phyloP scores from a whole-genome alignment of 2,797 vertebrate genomes.

The Chlorospingus flavigularis region DNA sequence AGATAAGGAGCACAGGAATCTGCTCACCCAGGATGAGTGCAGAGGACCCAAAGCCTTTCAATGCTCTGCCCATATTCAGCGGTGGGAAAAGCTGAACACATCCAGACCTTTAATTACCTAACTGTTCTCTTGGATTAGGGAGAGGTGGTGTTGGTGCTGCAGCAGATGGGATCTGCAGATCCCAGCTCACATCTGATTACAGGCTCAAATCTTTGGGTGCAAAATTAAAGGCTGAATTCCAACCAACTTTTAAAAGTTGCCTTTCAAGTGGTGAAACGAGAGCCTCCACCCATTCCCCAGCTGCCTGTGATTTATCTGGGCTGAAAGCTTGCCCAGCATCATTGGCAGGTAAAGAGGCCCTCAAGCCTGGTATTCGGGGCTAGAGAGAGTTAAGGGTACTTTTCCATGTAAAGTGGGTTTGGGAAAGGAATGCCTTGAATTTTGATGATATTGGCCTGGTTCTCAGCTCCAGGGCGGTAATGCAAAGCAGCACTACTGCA shows the following conservation, averaged over 20 bases:
- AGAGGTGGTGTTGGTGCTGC: background rate
- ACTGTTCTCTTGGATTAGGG: background rate
- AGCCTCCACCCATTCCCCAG: background rate
- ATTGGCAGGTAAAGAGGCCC: constrained; percentile 17
- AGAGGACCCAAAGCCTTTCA: background rate
- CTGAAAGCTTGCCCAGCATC: constrained; percentile 1
- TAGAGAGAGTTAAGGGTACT: constrained; percentile 31
- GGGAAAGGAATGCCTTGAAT: constrained; percentile 60
- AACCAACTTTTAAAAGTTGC: background rate
- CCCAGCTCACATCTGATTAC: background rate
- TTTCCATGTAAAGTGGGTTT: constrained; percentile 7
- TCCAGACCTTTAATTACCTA: background rate
- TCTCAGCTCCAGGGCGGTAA: background rate
- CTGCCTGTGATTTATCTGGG: constrained; percentile 30
- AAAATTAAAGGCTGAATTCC: constrained; percentile 50
- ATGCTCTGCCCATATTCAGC: background rate
- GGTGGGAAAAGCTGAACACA: background rate
- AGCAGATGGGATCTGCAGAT: constrained; percentile 16
- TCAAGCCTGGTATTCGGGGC: constrained; percentile 18
- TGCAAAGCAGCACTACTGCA: constrained; percentile 31
- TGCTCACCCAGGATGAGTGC: background rate
- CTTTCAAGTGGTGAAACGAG: constrained; percentile 28
- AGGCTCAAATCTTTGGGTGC: background rate
- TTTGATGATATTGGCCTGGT: constrained; percentile 35
- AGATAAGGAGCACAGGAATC: background rate